Evolutionary conservation across 1,140 invertebrate genomes (phyloP).

Genomic region (Caenorhabditis tropicalis): DNA sequence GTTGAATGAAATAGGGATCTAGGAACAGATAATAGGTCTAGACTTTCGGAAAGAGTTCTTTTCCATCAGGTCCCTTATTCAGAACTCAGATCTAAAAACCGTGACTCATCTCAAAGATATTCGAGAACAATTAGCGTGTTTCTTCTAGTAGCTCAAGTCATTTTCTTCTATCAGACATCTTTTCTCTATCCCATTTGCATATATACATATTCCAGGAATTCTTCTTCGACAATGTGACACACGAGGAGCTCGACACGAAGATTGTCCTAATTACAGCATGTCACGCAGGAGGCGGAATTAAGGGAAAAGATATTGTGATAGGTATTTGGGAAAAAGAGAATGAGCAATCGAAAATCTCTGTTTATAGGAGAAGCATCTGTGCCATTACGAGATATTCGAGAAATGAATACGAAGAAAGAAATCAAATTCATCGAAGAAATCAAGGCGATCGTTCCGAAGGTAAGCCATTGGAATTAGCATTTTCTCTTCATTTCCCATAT

Average conservation of each 20-base stretch:
- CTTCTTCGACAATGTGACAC: constrained; percentile 68
- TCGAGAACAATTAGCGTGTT: constrained; percentile 4
- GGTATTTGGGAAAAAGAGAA: not conserved
- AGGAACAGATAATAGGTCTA: no score
- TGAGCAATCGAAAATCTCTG: constrained; percentile 40
- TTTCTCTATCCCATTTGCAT: constrained; percentile 24
- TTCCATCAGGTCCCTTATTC: no score
- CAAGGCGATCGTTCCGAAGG: constrained; percentile 65
- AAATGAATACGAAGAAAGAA: constrained; percentile 68
- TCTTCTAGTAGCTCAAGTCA: not conserved
- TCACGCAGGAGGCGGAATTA: constrained; percentile 65
- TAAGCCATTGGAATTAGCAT: constrained; percentile 4
- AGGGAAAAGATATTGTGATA: constrained; percentile 68
- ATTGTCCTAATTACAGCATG: constrained; percentile 64
- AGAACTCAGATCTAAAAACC: not conserved
- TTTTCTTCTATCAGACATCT: not conserved
- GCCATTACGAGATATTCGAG: constrained; percentile 65
- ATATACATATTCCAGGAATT: constrained; percentile 64
- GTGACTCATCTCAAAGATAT: not conserved
- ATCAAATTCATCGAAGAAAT: constrained; percentile 70
- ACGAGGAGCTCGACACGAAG: constrained; percentile 69
- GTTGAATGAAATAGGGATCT: not conserved
- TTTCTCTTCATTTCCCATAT: no score
- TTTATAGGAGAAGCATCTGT: constrained; percentile 63
- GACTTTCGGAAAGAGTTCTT: no score